Conservation (phyloP, 2,888 invertebrate genomes). For the Ormyrus pomaceus region DNA sequence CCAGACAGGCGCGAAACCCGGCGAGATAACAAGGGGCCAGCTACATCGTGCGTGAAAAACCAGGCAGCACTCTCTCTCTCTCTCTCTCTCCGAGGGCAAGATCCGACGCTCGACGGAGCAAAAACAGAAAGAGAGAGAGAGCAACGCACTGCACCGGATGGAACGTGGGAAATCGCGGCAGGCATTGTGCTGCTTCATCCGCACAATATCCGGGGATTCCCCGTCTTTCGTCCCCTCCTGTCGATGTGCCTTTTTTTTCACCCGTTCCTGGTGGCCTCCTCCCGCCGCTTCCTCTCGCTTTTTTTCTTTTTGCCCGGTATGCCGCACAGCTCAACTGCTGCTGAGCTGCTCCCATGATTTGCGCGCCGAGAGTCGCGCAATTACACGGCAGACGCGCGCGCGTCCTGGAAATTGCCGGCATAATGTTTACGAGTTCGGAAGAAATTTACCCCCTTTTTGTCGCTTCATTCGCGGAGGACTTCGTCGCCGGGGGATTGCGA, state of each 20-base stretch:
- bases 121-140: not conserved
- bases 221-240: conserved; percentile 21
- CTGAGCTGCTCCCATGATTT: conserved; percentile 62
- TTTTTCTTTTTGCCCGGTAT: conserved; percentile 26
- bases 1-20: conserved; percentile 1
- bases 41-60: conserved; percentile 32
- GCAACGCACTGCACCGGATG: conserved; percentile 58
- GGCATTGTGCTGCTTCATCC: conserved; percentile 46
- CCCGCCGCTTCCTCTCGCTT: conserved; percentile 24
- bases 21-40: conserved; percentile 32
- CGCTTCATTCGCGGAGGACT: not conserved
- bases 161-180: conserved; percentile 61
- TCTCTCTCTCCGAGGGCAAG: not conserved
- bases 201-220: conserved; percentile 56
- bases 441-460: conserved; percentile 20
- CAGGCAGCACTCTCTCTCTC: no score
- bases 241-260: not conserved
- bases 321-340: conserved; percentile 26
- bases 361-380: conserved; percentile 58
- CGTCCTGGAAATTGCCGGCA: conserved; percentile 50
- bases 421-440: conserved; percentile 35
- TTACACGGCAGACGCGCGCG: conserved; percentile 56
- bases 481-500: no score
- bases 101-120: no score
- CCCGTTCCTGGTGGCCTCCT: not conserved